These are phyloP conservation scores for Tangara arthus DNA, from an alignment of 2,797 vertebrate genomes.

Conservation along the genomic window DNA sequence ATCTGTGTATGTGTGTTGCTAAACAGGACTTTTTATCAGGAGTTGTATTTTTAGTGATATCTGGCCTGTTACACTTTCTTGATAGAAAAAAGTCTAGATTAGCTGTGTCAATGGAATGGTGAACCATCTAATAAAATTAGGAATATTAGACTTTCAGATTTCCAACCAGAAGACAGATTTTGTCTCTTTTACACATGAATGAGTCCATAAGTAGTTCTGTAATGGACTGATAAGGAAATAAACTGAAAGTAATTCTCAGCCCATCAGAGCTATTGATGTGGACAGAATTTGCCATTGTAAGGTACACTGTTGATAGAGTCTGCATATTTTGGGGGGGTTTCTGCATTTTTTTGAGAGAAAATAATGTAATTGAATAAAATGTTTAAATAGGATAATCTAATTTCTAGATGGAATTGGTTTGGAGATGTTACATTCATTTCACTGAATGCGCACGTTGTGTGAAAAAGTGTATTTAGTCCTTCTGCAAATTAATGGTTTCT, in stretches of 20 bases:
- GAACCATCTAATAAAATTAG: neutral
- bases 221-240: neutral
- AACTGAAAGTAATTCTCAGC: neutral
- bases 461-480: neutral
- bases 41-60: neutral
- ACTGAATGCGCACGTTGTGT: neutral
- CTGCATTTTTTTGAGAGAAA: fast-evolving
- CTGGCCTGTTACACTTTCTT: neutral
- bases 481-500: neutral
- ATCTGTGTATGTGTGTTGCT: neutral
- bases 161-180: neutral
- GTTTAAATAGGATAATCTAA: neutral
- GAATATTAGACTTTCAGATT: neutral
- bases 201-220: neutral
- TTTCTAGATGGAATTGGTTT: neutral
- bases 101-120: neutral
- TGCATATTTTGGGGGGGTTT: neutral
- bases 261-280: neutral
- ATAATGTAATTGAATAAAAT: neutral
- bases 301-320: neutral
- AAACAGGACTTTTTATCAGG: neutral
- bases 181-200: neutral
- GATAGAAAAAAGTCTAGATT: neutral
- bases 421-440: neutral
- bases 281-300: neutral